Percentiles rank a stretch among this genome's conserved stretches.
Evolutionary conservation across 2,113 vertebrate species (phyloP).

Genomic region (Gymnocephalus cernua): DNA sequence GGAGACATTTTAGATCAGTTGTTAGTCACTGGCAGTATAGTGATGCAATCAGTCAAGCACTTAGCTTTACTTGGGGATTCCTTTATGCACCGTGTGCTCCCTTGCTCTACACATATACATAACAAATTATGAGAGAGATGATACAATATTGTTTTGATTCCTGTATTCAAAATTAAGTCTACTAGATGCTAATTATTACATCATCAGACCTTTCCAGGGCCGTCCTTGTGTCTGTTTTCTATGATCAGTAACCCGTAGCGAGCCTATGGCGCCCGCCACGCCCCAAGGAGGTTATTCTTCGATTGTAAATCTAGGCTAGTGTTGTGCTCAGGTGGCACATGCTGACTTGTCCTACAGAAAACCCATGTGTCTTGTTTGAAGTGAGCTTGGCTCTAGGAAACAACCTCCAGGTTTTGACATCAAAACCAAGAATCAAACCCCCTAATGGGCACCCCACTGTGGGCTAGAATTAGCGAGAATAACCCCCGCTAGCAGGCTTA

Average conservation of each 20-base stretch:
- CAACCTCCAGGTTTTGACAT: slow-evolving; percentile 81
- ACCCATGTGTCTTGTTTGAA: slow-evolving; percentile 77
- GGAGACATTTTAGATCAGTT: slow-evolving; percentile 36
- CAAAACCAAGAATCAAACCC: slow-evolving; percentile 80
- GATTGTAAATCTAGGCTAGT: slow-evolving; percentile 37
- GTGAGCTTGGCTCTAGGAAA: slow-evolving; percentile 79
- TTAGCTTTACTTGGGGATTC: slow-evolving; percentile 43
- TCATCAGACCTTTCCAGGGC: slow-evolving; percentile 31
- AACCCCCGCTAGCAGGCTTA: slow-evolving; percentile 82
- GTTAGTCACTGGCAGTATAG: slow-evolving; percentile 13
- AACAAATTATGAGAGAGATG: slow-evolving; percentile 62
- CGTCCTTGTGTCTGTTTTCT: slow-evolving; percentile 31
- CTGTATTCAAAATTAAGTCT: slow-evolving; percentile 47
- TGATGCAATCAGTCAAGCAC: slow-evolving; percentile 55
- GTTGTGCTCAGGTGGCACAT: slow-evolving; percentile 71
- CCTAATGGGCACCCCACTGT: slow-evolving; percentile 82
- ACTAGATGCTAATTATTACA: slow-evolving; percentile 52
- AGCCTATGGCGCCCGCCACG: background rate
- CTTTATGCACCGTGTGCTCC: slow-evolving; percentile 23
- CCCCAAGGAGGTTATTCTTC: slow-evolving; percentile 40
- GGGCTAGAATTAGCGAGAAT: slow-evolving; percentile 79
- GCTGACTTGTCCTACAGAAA: slow-evolving; percentile 68
- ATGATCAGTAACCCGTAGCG: slow-evolving; percentile 13
- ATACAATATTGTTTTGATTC: slow-evolving; percentile 45
- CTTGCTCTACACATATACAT: slow-evolving; percentile 34